Evolutionary conservation across 2,797 vertebrate species (phyloP).

Genomic region (Oreonectes daqikongensis): DNA sequence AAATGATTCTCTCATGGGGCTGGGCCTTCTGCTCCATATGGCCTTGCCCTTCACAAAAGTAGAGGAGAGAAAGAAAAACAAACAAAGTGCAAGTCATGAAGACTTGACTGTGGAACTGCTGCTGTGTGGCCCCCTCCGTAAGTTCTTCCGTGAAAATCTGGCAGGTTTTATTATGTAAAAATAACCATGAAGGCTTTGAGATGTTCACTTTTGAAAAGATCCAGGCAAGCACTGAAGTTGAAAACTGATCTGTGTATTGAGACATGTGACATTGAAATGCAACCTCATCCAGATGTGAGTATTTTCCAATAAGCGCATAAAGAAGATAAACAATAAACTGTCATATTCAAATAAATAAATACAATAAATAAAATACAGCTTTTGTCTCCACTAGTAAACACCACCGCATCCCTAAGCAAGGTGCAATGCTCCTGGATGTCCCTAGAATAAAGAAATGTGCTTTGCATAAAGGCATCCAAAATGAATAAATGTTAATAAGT

Average conservation of each 20-base stretch:
- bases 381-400: neutral
- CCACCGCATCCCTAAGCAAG: too few species aligned
- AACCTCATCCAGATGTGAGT: neutral
- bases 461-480: too few species aligned
- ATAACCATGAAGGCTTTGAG: constrained; percentile 51
- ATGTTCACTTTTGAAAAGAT: constrained; percentile 39
- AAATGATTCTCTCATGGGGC: constrained; percentile 58
- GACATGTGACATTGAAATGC: neutral
- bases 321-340: neutral
- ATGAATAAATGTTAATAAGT: too few species aligned
- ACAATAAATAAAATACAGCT: neutral
- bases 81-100: constrained; percentile 41
- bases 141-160: constrained; percentile 62
- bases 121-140: constrained; percentile 1
- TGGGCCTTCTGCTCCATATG: constrained; percentile 59
- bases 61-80: constrained; percentile 40
- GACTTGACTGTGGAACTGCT: constrained; percentile 6
- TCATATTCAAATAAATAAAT: constrained; percentile 9
- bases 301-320: neutral
- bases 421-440: too few species aligned
- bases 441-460: too few species aligned
- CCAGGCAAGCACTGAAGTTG: neutral
- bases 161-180: constrained; percentile 69
- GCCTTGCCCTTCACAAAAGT: constrained; percentile 44
- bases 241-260: constrained; percentile 5